phyloP scores from a whole-genome alignment of 2,888 invertebrate genomes.

The Drosophila maculinotata region DNA sequence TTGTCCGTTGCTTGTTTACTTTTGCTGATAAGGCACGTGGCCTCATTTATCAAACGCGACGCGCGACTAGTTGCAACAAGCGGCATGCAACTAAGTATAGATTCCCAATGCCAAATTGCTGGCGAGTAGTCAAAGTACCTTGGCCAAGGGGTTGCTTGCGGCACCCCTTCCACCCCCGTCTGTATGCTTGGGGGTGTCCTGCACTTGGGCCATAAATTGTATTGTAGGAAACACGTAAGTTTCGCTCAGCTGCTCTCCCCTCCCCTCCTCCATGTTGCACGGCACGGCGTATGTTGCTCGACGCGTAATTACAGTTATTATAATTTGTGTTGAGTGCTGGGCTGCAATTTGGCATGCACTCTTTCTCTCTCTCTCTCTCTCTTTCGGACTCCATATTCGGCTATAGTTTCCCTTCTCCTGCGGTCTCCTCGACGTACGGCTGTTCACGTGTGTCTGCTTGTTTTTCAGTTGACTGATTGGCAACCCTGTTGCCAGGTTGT shows the following conservation, averaged over 20 bases:
- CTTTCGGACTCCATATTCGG: too few relatives aligned
- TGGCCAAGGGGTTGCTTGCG: constrained; percentile 51
- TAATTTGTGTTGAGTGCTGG: constrained; percentile 76
- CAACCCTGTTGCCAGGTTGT: constrained; percentile 57
- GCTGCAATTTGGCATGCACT: constrained; percentile 39
- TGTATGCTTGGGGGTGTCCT: constrained; percentile 28
- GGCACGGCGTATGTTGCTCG: constrained; percentile 32
- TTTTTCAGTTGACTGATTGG: constrained; percentile 59
- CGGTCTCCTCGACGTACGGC: constrained; percentile 14
- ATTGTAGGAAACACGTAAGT: constrained; percentile 64
- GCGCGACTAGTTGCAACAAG: constrained; percentile 66
- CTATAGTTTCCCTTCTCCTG: too few relatives aligned
- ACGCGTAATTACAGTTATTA: constrained; percentile 76
- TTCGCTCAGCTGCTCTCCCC: constrained; percentile 12
- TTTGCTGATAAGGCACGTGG: constrained; percentile 83
- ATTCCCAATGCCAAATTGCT: constrained; percentile 54
- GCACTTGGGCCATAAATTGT: constrained; percentile 67
- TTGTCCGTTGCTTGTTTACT: constrained; percentile 65
- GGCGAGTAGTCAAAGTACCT: constrained; percentile 26
- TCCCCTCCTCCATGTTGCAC: constrained; percentile 20
- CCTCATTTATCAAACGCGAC: constrained; percentile 82
- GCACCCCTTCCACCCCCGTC: constrained; percentile 9
- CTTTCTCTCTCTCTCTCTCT: too few relatives aligned
- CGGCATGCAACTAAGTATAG: constrained; percentile 68
- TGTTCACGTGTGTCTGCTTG: constrained; percentile 68